Base-by-base conservation (phyloP, 1,140 invertebrate species). In the Cecropterus lyciades region DNA sequence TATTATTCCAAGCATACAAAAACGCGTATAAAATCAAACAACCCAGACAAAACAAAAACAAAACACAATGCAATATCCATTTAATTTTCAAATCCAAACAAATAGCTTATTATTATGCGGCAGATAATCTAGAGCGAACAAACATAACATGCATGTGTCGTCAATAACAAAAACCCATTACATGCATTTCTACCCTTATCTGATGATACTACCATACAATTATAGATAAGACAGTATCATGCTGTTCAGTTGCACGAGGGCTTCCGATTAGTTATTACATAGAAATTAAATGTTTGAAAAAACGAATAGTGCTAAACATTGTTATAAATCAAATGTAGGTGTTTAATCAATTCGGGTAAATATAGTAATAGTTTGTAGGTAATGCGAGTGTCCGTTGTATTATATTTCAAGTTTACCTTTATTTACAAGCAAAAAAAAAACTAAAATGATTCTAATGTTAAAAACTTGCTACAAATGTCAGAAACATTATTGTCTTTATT, bases 171-270 rank as follows among this genome's bases (percentile, higher is more conserved):
- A 65, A 40, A 55, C 40, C 59, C 45, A 63, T 64, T 65, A 65
- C 67, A 63, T 63, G 45, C 53, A 57, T 64, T 69, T 69, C 60
- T 46, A 69, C 43, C 51, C 67, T 69, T 69, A 69, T 69, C 67
- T 69, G 60, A 59, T 56, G 53, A 65, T 64, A 62, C 62, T 69
- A 64, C 60, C 56, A 30, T 59, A 45, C 55, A 57, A 57, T 57
- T 57, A 57, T 57, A 57, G 55, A 57, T 57, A 57, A 57, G 55
- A 42, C 20, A 27, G 16, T 40, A 57, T 57, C 40, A 45, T 33
- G 55, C 55, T 57, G 55, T 27, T 20, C 55, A 57, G 55, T 57
- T n/a, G 40, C 40, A 42, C 37, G 53, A 43, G 37, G 40, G 17
- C 53, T 56, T 43, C 40, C 16, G 40, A 56, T 16, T 56, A 42